These are phyloP conservation scores for Pampusana beccarii DNA, from an alignment of 2,113 vertebrate species.

Conservation along the genomic window DNA sequence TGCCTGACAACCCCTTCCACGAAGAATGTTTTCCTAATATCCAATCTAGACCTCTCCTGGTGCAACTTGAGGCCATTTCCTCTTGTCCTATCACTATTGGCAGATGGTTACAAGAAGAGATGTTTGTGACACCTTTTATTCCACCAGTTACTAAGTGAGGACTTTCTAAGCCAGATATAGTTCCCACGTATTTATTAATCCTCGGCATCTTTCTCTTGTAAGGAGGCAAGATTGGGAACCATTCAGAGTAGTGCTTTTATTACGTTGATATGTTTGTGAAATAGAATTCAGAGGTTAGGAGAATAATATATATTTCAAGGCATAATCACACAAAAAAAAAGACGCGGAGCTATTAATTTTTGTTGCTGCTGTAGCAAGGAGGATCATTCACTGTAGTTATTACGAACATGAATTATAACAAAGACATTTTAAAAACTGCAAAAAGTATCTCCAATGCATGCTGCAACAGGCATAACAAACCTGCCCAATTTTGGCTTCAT, in stretches of 20 bases:
- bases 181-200: not conserved
- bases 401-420: not conserved
- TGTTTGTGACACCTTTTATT: not conserved
- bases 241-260: not conserved
- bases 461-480: conserved; percentile 31
- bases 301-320: not conserved
- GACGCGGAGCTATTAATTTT: not conserved
- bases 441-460: conserved; percentile 9
- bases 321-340: not conserved
- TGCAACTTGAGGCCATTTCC: too few relatives aligned
- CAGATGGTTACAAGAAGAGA: not conserved
- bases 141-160: not conserved
- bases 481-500: not conserved
- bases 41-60: too few relatives aligned
- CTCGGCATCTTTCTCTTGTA: not conserved
- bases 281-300: not conserved
- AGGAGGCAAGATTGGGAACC: not conserved
- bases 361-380: not conserved
- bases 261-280: not conserved
- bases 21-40: too few relatives aligned
- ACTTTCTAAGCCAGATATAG: not conserved
- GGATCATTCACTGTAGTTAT: not conserved
- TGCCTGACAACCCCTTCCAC: too few relatives aligned
- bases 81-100: not conserved
- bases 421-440: conserved; percentile 40